These are phyloP conservation scores for Pipa parva DNA, from an alignment of 2,113 vertebrate species.

Conservation along the genomic window DNA sequence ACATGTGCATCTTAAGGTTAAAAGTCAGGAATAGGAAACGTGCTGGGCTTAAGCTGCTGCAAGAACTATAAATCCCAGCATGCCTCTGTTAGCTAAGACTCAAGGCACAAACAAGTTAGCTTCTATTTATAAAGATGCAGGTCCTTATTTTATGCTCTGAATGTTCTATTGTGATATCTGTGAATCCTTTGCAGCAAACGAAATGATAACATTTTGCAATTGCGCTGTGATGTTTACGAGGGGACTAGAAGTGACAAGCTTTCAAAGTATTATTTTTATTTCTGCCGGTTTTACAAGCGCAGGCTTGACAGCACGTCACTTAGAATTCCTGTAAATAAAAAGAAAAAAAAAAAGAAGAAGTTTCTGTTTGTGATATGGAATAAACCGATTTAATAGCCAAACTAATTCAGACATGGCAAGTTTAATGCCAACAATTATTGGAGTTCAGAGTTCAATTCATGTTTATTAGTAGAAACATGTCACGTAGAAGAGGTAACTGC, in stretches of 20 bases:
- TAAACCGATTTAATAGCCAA: constrained; percentile 52
- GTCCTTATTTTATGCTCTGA: neutral
- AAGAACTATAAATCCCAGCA: neutral
- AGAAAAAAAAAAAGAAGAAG: constrained; percentile 56
- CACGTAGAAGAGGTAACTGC: constrained; percentile 1
- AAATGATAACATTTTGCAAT: constrained; percentile 28
- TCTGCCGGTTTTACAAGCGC: constrained; percentile 56
- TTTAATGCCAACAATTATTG: constrained; percentile 35
- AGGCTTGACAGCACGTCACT: constrained; percentile 71
- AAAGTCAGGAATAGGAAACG: too few relatives aligned
- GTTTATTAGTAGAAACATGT: constrained; percentile 27
- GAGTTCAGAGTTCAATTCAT: constrained; percentile 30
- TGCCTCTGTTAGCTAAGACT: too few relatives aligned
- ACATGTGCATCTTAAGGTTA: too few relatives aligned
- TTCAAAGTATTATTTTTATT: constrained; percentile 69
- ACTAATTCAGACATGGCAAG: constrained; percentile 38
- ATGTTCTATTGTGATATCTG: neutral
- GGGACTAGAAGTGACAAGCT: constrained; percentile 66
- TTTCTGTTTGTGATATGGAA: constrained; percentile 68
- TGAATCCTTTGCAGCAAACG: constrained; percentile 13
- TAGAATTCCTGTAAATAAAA: constrained; percentile 63
- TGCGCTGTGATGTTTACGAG: constrained; percentile 65
- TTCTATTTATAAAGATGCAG: neutral
- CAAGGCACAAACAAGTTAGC: too few relatives aligned
- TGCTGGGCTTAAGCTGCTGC: too few relatives aligned